Evolutionary conservation across 2,113 vertebrate species (phyloP), one percentile per base, ranked within the genome.

Genomic region (Ranitomeya imitator): DNA sequence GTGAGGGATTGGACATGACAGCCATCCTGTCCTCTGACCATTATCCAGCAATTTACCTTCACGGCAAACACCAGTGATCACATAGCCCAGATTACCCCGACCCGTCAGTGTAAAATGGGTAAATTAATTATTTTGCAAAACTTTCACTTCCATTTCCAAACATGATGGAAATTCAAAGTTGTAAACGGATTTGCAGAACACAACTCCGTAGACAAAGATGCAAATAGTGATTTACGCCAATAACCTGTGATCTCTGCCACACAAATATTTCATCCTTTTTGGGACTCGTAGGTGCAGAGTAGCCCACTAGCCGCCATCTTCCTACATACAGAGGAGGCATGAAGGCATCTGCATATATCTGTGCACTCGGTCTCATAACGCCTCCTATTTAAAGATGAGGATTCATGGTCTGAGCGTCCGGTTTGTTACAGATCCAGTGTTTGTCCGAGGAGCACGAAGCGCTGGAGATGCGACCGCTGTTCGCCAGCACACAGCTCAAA

Each of bases 381-480:
- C 31, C 67, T 71, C 67, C 67, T 71, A 71, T 3, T n/a, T 71
- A 71, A 71, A 71, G 31, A 71, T 71, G 67, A 71, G 67, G 13
- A 26, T 31, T 26, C 0, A 1, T 10, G 2, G 65, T 10, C 21
- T 11, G 12, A 19, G 67, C 67, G 52, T 79, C 77, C 5, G 77
- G 77, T 12, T 79, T 79, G 52, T 57, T 79, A 57, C 77, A 79
- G 16, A 79, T 79, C 77, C 77, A 79, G 55, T 57, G 55, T 57
- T 55, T 54, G 57, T 57, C 77, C 5, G 77, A 79, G 77, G 57
- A 57, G 26, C 77, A 79, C 7, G 52, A n/a, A 14, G 77, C 77
- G 77, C 77, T 79, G 77, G 77, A 79, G 77, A 79, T 26, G 11
- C 77, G 77, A 4, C 13, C 54, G 10, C 77, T 54, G 23, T 79